Conservation (phyloP, 2,797 vertebrate species). For the Mormyrus proboscirostris region DNA sequence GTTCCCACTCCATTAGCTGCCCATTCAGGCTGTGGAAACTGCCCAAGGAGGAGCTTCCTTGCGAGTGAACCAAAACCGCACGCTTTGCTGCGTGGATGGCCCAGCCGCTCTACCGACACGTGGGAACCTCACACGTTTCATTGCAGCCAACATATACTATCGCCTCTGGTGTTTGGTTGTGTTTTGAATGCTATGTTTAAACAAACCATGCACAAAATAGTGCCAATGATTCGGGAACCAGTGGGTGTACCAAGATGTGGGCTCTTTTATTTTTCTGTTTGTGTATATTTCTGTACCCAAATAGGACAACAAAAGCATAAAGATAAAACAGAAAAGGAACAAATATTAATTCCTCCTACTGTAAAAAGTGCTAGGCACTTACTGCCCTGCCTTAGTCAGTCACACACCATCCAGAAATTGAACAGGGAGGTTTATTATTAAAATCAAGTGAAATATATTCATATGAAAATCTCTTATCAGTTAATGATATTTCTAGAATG, state of each 20-base stretch:
- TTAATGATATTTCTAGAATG: background rate
- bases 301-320: background rate
- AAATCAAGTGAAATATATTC: background rate
- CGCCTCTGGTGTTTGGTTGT: background rate
- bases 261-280: background rate
- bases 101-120: background rate
- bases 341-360: background rate
- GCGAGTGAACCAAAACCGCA: background rate
- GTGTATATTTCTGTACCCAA: background rate
- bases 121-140: background rate
- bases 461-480: background rate
- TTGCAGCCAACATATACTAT: background rate
- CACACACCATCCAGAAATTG: background rate
- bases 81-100: background rate
- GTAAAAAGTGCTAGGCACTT: background rate
- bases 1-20: background rate
- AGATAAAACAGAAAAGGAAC: background rate
- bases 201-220: background rate
- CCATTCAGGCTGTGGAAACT: background rate
- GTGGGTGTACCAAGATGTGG: constrained; percentile 4
- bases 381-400: background rate
- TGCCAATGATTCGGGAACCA: background rate
- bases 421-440: background rate
- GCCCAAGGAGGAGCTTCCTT: background rate
- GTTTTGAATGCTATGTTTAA: background rate